These are phyloP conservation scores for Gallinago media DNA, from an alignment of 2,113 vertebrate genomes.

Conservation along the genomic window DNA sequence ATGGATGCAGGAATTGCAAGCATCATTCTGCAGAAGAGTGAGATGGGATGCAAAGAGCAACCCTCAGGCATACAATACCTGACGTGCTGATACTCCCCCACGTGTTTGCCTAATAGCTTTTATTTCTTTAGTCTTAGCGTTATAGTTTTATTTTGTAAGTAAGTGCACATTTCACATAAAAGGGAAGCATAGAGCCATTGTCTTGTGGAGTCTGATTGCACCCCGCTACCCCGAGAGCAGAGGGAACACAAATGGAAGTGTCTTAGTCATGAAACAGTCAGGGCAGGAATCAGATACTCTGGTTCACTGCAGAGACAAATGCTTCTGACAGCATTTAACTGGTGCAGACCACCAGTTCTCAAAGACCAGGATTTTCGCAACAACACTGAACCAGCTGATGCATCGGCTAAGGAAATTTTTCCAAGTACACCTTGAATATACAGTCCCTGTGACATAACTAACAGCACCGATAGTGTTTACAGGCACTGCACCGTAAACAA, in stretches of 20 bases:
- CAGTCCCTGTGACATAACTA: not conserved
- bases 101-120: not conserved
- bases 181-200: not conserved
- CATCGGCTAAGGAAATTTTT: not conserved
- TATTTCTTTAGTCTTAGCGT: not conserved
- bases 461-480: not conserved
- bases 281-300: not conserved
- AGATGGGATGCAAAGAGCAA: not conserved
- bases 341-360: constrained; percentile 12
- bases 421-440: not conserved
- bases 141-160: not conserved
- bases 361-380: not conserved
- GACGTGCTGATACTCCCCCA: not conserved
- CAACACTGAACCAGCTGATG: not conserved
- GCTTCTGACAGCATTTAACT: not conserved
- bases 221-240: not conserved
- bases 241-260: not conserved
- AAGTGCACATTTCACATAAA: not conserved
- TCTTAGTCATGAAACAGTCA: not conserved
- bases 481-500: constrained; percentile 27
- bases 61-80: not conserved
- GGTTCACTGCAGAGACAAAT: not conserved
- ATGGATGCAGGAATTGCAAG: not conserved
- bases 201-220: not conserved
- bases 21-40: not conserved